phyloP scores from a whole-genome alignment of 2,113 vertebrate species.

The Sebastes fasciatus region DNA sequence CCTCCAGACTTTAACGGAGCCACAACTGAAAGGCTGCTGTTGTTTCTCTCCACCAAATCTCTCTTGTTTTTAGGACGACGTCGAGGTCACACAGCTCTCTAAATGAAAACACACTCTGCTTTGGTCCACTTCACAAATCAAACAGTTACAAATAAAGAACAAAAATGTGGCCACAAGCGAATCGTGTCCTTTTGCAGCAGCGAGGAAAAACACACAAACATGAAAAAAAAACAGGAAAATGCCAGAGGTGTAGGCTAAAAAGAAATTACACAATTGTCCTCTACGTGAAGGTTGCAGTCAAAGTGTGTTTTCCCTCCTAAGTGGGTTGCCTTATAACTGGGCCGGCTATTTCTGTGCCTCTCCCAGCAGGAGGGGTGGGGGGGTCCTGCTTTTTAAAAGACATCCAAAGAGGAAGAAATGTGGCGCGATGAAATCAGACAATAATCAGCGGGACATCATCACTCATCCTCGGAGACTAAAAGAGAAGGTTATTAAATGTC shows the following conservation, averaged over 20 bases:
- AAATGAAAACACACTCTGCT: not conserved
- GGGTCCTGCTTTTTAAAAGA: constrained; percentile 39
- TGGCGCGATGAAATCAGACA: constrained; percentile 38
- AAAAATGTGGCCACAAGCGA: constrained; percentile 6
- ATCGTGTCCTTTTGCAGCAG: not conserved
- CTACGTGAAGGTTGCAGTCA: constrained; percentile 60
- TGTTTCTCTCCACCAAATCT: not conserved
- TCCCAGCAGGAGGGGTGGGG: constrained; percentile 17
- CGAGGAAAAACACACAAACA: constrained; percentile 1
- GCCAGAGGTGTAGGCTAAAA: constrained; percentile 2
- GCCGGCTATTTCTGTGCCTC: constrained; percentile 71
- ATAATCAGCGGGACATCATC: constrained; percentile 20
- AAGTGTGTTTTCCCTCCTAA: constrained; percentile 48
- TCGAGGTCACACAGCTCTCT: not conserved
- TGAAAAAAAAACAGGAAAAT: not conserved
- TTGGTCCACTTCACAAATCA: constrained; percentile 20
- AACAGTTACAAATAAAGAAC: not conserved
- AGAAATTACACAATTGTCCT: constrained; percentile 23
- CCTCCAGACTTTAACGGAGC: not conserved
- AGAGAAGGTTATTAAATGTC: constrained; percentile 16
- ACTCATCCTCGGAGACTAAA: constrained; percentile 11
- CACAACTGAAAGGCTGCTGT: not conserved
- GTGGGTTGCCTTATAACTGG: constrained; percentile 71
- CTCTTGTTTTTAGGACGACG: not conserved
- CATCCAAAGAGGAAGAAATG: constrained; percentile 14